Conservation (phyloP, 2,113 vertebrate species). For the Eolophus roseicapilla region DNA sequence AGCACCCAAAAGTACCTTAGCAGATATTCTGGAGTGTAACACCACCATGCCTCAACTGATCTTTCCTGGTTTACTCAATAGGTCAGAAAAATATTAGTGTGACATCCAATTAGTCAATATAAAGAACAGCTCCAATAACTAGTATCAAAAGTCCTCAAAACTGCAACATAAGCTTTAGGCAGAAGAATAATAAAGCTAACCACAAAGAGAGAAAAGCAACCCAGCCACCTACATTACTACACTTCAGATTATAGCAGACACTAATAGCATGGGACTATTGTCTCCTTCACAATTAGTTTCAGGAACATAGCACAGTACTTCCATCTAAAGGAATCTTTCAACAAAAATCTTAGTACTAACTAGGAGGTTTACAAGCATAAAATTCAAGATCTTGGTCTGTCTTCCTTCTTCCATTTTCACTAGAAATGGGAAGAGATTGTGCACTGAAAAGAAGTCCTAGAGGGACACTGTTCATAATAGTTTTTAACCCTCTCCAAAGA, state of each 20-base stretch:
- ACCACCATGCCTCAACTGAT: conserved; percentile 14
- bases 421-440: conserved; percentile 66
- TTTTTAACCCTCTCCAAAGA: conserved; percentile 47
- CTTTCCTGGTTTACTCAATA: conserved; percentile 5
- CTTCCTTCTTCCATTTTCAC: conserved; percentile 59
- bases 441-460: conserved; percentile 58
- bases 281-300: conserved; percentile 42
- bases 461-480: conserved; percentile 32
- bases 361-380: conserved; percentile 63
- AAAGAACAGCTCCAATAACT: conserved; percentile 55
- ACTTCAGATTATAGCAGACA: conserved; percentile 53
- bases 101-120: conserved; percentile 56
- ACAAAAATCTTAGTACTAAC: conserved; percentile 53
- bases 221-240: conserved; percentile 50
- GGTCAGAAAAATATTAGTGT: conserved; percentile 50
- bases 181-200: conserved; percentile 67
- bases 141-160: conserved; percentile 52
- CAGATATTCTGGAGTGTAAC: conserved; percentile 39
- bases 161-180: conserved; percentile 67
- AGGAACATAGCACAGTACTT: conserved; percentile 40
- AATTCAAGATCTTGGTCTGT: conserved; percentile 29
- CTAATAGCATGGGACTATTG: conserved; percentile 8
- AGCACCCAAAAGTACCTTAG: conserved; percentile 14
- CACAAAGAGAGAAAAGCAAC: conserved; percentile 30
- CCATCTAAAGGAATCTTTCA: conserved; percentile 31